A percentile compares a stretch with the other conserved stretches of the same genome.
phyloP scores from a whole-genome alignment of 2,888 invertebrate species.

The Spialia ferax region DNA sequence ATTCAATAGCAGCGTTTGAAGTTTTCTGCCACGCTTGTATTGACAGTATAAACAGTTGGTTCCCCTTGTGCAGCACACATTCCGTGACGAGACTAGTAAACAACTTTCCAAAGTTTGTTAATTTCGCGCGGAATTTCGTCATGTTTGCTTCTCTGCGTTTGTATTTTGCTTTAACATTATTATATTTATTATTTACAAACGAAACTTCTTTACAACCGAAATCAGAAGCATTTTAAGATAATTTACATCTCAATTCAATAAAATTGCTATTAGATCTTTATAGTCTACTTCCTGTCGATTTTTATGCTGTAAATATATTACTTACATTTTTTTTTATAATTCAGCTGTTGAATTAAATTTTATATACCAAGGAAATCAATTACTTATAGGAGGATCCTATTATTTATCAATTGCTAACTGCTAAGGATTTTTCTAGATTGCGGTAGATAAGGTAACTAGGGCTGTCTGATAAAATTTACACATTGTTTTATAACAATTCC shows the following conservation, averaged over 20 bases:
- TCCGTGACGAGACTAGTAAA: constrained; percentile 59
- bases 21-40: not conserved
- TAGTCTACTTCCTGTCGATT: no score
- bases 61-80: constrained; percentile 29
- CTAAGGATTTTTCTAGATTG: not conserved
- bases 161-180: constrained; percentile 3
- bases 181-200: not conserved
- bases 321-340: not conserved
- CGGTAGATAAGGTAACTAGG: not conserved
- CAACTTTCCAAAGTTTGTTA: constrained; percentile 63
- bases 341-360: not conserved
- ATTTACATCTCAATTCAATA: no score
- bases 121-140: constrained; percentile 48
- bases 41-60: constrained; percentile 2
- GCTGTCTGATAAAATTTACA: not conserved
- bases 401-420: not conserved
- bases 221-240: no score
- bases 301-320: no score
- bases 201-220: no score
- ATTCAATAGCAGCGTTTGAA: not conserved
- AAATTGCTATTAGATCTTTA: no score
- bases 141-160: constrained; percentile 41
- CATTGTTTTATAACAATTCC: constrained; percentile 43
- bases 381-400: no score
- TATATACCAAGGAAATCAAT: no score